Conservation (phyloP, 92 coral and sea anemone genomes). For the Bergia puertoricense region DNA sequence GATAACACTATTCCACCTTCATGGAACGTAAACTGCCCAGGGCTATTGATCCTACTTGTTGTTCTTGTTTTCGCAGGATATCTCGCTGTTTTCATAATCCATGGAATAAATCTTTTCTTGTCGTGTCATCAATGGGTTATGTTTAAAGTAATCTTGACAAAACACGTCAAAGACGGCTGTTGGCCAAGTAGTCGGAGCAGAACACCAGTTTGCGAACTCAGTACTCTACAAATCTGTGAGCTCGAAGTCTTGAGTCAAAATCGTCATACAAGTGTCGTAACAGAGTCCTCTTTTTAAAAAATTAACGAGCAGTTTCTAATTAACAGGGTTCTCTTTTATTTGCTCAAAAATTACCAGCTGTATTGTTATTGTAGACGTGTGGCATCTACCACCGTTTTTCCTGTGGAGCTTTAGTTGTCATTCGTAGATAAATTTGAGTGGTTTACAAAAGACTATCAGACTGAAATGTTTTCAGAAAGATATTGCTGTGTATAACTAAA, state of each 20-base stretch:
- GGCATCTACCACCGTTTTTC: not conserved
- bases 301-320: not conserved
- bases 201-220: not conserved
- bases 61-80: constrained; percentile 7
- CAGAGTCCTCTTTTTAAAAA: not conserved
- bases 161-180: not conserved
- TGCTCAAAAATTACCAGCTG: not conserved
- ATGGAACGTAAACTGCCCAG: not conserved
- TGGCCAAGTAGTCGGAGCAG: not conserved
- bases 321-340: not conserved
- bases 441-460: not conserved
- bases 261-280: not conserved
- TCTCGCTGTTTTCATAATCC: constrained; percentile 26
- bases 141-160: not conserved
- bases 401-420: not conserved
- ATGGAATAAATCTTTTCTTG: constrained; percentile 20
- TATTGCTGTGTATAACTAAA: not conserved
- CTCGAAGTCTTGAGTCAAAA: not conserved
- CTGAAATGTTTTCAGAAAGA: not conserved
- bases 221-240: not conserved
- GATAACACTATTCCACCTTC: not conserved
- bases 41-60: constrained; percentile 2
- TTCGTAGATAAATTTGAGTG: not conserved
- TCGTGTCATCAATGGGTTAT: constrained; percentile 1
- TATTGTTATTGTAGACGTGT: not conserved